phyloP scores from a whole-genome alignment of 2,113 vertebrate species.

The Eulemur macaco region DNA sequence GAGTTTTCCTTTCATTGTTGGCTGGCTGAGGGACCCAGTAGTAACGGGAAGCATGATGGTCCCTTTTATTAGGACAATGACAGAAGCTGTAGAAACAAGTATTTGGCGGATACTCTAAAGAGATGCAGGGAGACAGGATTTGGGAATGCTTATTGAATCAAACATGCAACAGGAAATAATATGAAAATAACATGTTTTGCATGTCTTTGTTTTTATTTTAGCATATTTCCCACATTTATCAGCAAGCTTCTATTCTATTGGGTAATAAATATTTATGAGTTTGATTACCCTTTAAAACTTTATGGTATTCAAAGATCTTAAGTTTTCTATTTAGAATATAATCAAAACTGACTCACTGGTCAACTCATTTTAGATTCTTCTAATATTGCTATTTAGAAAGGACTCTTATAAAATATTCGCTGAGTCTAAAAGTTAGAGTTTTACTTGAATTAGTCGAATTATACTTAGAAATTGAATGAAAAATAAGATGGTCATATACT shows the following conservation, averaged over 20 bases:
- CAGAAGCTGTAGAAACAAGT: not conserved
- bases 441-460: constrained; percentile 20
- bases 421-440: not conserved
- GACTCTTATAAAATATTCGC: constrained; percentile 4
- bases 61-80: not conserved
- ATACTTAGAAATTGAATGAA: not conserved
- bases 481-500: not conserved
- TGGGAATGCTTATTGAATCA: constrained; percentile 24
- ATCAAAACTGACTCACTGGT: not conserved
- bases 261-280: constrained; percentile 22
- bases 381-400: constrained; percentile 19
- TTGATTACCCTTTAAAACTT: not conserved
- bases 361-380: constrained; percentile 10
- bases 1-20: not conserved
- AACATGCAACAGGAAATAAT: constrained; percentile 16
- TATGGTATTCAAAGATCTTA: not conserved
- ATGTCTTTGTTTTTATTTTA: constrained; percentile 31
- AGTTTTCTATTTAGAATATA: constrained; percentile 8
- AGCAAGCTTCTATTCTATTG: constrained; percentile 31
- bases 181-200: constrained; percentile 27
- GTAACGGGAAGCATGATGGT: not conserved
- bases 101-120: constrained; percentile 15
- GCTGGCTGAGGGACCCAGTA: not conserved
- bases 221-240: constrained; percentile 25
- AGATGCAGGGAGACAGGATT: not conserved